A percentile compares a stretch with the other conserved stretches of the same genome.
Evolutionary conservation across 2,113 vertebrate genomes (phyloP).

Genomic region (Otocyon megalotis): DNA sequence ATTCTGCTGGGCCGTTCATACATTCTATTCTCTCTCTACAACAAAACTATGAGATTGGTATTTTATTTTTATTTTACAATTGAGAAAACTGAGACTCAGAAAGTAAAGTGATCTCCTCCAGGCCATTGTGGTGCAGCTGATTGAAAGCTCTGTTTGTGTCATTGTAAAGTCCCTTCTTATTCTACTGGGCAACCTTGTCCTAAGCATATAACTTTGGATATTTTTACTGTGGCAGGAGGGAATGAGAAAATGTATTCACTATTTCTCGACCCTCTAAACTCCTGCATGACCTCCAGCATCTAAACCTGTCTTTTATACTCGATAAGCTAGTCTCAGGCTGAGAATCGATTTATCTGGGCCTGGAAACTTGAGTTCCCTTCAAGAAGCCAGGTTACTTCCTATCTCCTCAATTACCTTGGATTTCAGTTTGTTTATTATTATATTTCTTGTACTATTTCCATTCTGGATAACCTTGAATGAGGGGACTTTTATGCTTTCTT

Average conservation of each 20-base stretch:
- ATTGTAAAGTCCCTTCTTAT: background rate
- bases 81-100: background rate
- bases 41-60: background rate
- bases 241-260: background rate
- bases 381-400: background rate
- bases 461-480: background rate
- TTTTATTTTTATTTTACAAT: constrained; percentile 33
- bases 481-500: constrained; percentile 34
- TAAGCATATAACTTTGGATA: background rate
- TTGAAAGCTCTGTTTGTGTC: background rate
- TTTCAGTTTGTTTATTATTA: constrained; percentile 32
- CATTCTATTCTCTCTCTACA: background rate
- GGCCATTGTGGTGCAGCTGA: background rate
- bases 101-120: constrained; percentile 6
- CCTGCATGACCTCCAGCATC: background rate
- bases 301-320: background rate
- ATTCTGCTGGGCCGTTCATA: background rate
- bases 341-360: background rate
- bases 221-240: background rate
- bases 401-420: background rate
- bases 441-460: constrained; percentile 34
- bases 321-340: background rate
- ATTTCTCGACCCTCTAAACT: constrained; percentile 7
- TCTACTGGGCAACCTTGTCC: background rate
- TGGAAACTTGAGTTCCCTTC: background rate